Base-by-base conservation (phyloP, 2,888 invertebrate genomes). In the Amblyjoppa fuscipennis region DNA sequence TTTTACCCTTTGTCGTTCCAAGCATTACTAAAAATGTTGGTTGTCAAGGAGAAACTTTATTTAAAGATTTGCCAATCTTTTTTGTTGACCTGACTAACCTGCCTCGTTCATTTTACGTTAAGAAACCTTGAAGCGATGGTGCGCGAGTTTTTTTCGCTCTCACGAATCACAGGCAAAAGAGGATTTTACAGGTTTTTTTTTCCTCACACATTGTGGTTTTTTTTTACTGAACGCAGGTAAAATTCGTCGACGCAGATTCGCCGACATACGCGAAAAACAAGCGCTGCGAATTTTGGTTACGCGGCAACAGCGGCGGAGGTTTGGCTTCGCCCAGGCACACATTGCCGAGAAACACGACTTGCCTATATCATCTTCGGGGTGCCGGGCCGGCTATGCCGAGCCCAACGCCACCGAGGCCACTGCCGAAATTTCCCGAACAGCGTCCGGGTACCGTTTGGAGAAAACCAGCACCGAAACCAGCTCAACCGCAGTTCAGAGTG, bases 251-350 rank as follows among this genome's bases (percentile, higher is more conserved):
- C 93, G 96, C 96, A 87, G 97, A 97, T 92, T 97, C 97, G 38
- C 97, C 97, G 38, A 97, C 97, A 38, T 98, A 97, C 93, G 96
- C 97, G n/a, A 97, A 97, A 93, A 97, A 97, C 94, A 98, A 98
- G 93, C 96, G 97, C 84, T 98, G 98, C 92, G 98, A 98, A 93
- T 98, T 98, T 92, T 98, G 97, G 97, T 95, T 98, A 87, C 95
- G 97, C 85, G 98, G 98, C 5, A 96, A 97, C 0, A 96, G 96
- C 1, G 96, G 96, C 75, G 98, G 98, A n/a, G 95, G 97, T 5
- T 92, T 98, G 70, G 97, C 98, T 90, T 98, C 97, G 92, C 98
- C 98, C 0, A 96, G 96, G 89, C 98, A 98, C 94, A 97, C 98
- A 3, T 94, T 98, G 87, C 97, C 98, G 0, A 97, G 98, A 0